These are phyloP conservation scores for Actinia equina DNA, from an alignment of 64 coral and sea anemone species.

Conservation along the genomic window DNA sequence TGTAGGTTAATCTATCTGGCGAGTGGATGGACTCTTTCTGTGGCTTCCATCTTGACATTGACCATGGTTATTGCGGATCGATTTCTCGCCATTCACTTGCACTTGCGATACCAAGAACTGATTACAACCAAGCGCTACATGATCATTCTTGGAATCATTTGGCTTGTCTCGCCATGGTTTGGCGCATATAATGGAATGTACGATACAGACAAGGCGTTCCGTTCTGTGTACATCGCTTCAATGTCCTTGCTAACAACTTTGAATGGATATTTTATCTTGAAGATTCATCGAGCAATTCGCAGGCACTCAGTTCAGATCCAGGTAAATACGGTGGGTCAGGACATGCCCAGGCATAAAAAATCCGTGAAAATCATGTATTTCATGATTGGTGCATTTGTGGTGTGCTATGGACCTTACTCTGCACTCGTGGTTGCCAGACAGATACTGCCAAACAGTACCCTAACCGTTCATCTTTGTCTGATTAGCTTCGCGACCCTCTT, in stretches of 20 bases:
- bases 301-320: not conserved
- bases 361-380: not conserved
- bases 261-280: constrained; percentile 13
- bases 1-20: not conserved
- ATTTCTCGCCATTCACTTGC: not conserved
- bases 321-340: not conserved
- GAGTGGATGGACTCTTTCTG: not conserved
- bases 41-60: not conserved
- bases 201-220: not conserved
- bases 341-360: not conserved
- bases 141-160: not conserved
- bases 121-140: not conserved
- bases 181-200: not conserved
- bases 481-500: too few relatives aligned
- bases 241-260: not conserved
- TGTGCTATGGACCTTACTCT: not conserved
- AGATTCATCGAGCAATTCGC: not conserved
- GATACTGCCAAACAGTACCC: too few relatives aligned
- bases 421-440: too few relatives aligned
- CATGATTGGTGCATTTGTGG: not conserved
- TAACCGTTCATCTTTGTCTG: too few relatives aligned
- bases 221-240: not conserved
- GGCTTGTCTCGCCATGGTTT: not conserved
- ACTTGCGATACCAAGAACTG: not conserved
- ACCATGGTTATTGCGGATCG: not conserved